Evolutionary conservation across 2,797 vertebrate genomes (phyloP), one percentile per base, ranked within the genome.

Genomic region (Hozukius guyotensis): DNA sequence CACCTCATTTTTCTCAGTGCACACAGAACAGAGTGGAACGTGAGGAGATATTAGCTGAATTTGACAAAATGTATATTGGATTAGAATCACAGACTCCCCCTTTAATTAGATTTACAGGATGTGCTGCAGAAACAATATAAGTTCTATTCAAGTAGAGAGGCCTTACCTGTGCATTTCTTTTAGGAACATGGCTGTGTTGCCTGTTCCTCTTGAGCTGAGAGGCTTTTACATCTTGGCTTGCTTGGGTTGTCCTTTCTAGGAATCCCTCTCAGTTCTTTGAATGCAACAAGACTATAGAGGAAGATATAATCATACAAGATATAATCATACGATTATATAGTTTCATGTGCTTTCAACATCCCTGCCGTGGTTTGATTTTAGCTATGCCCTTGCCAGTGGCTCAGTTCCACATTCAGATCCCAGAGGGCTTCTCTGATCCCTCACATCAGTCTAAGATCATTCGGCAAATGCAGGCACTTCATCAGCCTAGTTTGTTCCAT

Each of bases 351-450:
- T 78, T 36, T 46, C 11, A 52, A 36, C 36, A 29, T 73, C 49
- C 16, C 36, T 42, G 64, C 68, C 29, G 18, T 76, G 77, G 75
- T 75, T 75, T 86, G 67, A 71, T 78, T 81, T 82, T 80, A 68
- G 77, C 67, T 59, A 6, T 91, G 79, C 69, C 83, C 61, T 84
- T 86, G 61, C 52, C 76, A 52, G 71, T 87, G 87, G 62, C 79
- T 75, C 74, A 86, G 76, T 87, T 88, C 70, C 79, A 80, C 72
- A 81, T 71, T 86, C 63, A 74, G 63, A 72, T 87, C 81, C 80
- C 75, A 83, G 46, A 67, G 67, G 82, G 72, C 53, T 69, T 78
- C 27, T 29, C 42, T 67, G 13, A 70, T 82, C 31, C 38, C 71
- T 81, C 49, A 73, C 42, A 72, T 72, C 24, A 73, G 67, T 79